Conservation (phyloP, 2,797 vertebrate species). For the Sphenopsis melanotis region DNA sequence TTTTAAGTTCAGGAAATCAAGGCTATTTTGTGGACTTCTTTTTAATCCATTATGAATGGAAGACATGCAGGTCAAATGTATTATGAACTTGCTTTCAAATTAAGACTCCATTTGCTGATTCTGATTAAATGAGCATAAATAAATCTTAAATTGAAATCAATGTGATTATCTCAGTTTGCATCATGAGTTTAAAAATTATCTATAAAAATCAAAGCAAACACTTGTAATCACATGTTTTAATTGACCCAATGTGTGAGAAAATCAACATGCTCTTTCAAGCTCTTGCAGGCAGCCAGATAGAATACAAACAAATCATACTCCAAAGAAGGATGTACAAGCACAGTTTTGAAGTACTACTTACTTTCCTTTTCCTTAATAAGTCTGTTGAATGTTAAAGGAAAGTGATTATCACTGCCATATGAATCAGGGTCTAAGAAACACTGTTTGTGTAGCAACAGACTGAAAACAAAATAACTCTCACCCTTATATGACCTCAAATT, state of each 20-base stretch:
- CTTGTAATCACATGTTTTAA: not conserved
- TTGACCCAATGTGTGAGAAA: not conserved
- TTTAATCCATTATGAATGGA: not conserved
- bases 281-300: not conserved
- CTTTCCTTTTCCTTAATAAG: not conserved
- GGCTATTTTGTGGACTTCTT: not conserved
- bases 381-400: not conserved
- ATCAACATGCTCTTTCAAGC: not conserved
- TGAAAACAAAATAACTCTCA: not conserved
- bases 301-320: not conserved
- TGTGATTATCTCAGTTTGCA: not conserved
- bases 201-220: not conserved
- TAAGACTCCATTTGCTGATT: not conserved
- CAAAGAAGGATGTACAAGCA: not conserved
- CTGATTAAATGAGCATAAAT: not conserved
- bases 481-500: not conserved
- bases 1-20: not conserved
- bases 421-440: not conserved
- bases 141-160: not conserved
- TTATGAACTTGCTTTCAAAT: not conserved
- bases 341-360: not conserved
- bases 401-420: not conserved
- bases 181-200: not conserved
- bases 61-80: not conserved
- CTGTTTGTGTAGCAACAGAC: not conserved